Conservation (phyloP, 2,113 vertebrate species). For the Erpornis zantholeuca region DNA sequence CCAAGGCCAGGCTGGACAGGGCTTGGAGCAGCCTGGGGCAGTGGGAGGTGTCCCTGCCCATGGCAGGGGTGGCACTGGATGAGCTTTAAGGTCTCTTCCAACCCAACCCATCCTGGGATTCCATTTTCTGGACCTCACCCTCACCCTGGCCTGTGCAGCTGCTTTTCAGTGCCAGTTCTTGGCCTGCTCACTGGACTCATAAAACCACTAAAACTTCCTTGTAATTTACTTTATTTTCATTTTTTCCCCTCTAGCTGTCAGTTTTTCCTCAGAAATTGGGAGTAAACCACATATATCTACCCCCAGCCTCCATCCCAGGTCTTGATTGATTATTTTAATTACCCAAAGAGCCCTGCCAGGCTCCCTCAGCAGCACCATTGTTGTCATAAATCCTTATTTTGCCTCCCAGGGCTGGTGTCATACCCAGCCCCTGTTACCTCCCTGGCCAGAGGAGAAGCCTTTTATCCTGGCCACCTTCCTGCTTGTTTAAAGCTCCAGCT, state of each 20-base stretch:
- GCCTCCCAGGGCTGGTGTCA: background rate
- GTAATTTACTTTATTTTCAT: background rate
- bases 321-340: slow-evolving; percentile 85
- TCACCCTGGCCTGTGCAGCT: background rate
- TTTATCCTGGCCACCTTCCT: background rate
- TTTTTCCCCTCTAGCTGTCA: background rate
- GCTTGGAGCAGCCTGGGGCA: fast-evolving
- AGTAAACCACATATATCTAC: background rate
- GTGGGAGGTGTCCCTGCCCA: background rate
- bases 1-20: fast-evolving
- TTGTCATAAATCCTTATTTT: slow-evolving; percentile 76
- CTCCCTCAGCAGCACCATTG: slow-evolving; percentile 67
- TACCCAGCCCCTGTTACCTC: background rate
- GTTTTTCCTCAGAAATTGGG: background rate
- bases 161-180: background rate
- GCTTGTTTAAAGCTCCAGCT: background rate
- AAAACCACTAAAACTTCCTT: background rate
- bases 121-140: background rate
- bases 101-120: background rate
- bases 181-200: no score
- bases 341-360: slow-evolving; percentile 59
- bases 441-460: background rate
- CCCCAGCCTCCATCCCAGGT: slow-evolving; percentile 7
- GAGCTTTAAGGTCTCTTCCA: background rate
- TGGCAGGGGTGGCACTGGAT: no score